A percentile compares a stretch with the other conserved stretches of the same genome.
phyloP scores from a whole-genome alignment of 2,113 vertebrate genomes.

The Muscicapa adusta region DNA sequence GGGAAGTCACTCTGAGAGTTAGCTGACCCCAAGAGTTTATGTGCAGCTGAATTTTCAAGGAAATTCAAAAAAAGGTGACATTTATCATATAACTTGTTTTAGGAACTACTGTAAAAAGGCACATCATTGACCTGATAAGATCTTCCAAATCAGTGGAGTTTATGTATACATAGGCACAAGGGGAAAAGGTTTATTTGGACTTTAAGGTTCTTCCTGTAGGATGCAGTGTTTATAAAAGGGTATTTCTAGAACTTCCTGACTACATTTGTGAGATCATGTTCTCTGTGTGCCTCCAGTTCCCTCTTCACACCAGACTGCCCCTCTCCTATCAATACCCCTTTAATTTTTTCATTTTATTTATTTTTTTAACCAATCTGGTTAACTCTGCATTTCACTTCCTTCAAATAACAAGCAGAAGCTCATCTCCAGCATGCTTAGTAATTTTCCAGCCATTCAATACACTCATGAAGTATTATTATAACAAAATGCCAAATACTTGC shows the following conservation, averaged over 20 bases:
- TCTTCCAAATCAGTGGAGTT: neutral
- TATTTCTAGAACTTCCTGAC: constrained; percentile 59
- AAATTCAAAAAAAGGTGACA: neutral
- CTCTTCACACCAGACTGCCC: neutral
- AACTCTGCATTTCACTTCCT: neutral
- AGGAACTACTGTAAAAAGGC: constrained; percentile 33
- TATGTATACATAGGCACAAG: neutral
- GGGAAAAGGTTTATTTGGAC: constrained; percentile 52
- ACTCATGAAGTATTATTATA: neutral
- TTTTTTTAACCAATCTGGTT: neutral
- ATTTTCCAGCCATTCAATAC: neutral
- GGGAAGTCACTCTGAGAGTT: too few species aligned
- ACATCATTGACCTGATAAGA: neutral
- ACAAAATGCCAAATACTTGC: neutral
- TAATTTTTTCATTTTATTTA: neutral
- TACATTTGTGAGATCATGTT: neutral
- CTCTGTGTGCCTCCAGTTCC: neutral
- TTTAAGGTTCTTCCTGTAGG: constrained; percentile 47
- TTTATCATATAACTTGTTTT: neutral
- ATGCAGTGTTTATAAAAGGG: constrained; percentile 44
- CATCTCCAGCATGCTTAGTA: neutral
- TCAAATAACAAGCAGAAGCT: neutral
- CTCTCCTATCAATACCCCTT: neutral
- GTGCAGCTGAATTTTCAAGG: too few species aligned
- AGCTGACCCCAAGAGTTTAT: too few species aligned